phyloP scores from a whole-genome alignment of 2,113 vertebrate genomes.

The Astatotilapia flaviijosephi region DNA sequence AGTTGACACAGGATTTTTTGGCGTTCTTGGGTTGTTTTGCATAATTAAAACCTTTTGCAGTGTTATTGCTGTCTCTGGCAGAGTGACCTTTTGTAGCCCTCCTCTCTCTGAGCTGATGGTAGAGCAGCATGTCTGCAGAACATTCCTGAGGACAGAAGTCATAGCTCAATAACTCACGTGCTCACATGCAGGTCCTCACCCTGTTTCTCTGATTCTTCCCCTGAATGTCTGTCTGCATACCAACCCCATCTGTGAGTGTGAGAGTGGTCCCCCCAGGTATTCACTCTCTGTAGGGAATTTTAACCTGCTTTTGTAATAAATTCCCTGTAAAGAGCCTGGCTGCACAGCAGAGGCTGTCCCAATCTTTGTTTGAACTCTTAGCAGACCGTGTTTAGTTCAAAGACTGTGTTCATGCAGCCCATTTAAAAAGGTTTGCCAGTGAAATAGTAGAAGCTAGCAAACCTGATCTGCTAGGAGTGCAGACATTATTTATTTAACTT shows the following conservation, averaged over 20 bases:
- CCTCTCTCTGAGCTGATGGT: neutral
- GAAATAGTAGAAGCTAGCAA: slow-evolving; percentile 76
- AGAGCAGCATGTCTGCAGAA: neutral
- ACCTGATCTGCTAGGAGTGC: slow-evolving; percentile 62
- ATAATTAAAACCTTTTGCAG: neutral
- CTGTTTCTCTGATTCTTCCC: neutral
- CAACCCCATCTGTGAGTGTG: slow-evolving; percentile 11
- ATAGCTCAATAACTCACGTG: slow-evolving; percentile 2
- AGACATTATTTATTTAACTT: slow-evolving; percentile 79
- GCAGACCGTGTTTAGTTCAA: neutral
- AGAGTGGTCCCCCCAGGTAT: neutral
- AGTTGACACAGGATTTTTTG: neutral
- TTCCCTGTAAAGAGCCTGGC: neutral
- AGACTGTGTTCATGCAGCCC: neutral
- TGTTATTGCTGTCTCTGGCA: slow-evolving; percentile 1
- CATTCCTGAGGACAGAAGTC: slow-evolving; percentile 55
- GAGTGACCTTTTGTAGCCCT: neutral
- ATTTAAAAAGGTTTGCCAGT: slow-evolving; percentile 25
- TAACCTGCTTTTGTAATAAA: slow-evolving; percentile 14
- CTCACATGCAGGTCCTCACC: slow-evolving; percentile 5
- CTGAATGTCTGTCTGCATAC: neutral
- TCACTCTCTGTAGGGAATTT: neutral
- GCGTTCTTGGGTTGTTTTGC: neutral
- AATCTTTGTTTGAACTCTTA: neutral
- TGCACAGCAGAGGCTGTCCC: neutral